Conservation (phyloP, 2,888 invertebrate genomes). For the Gastracanthus pulcherrimus region DNA sequence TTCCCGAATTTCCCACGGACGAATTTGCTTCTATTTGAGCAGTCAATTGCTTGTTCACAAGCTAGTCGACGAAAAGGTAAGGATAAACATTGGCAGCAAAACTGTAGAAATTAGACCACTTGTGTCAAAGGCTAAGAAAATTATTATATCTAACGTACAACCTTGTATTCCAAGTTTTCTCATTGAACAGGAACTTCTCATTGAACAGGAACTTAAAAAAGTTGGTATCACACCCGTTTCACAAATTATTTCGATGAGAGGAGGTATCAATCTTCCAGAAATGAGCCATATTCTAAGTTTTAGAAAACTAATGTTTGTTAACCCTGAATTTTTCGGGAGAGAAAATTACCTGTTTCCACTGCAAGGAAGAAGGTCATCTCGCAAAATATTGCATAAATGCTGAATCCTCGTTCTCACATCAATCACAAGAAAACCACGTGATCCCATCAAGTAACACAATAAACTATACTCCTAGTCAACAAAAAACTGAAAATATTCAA, state of each 20-base stretch:
- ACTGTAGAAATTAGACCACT: background rate
- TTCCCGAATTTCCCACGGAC: background rate
- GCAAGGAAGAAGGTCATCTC: background rate
- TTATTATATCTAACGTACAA: background rate
- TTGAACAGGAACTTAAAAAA: background rate
- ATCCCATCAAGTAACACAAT: too few relatives aligned
- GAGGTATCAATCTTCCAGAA: constrained; percentile 3
- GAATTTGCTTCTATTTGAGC: background rate
- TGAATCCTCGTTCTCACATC: background rate
- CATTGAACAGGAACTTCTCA: too few relatives aligned
- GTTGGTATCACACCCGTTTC: background rate
- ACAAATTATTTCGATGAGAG: constrained; percentile 1
- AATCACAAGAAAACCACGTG: background rate
- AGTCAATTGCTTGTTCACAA: background rate
- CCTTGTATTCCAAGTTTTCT: background rate
- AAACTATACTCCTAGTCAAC: too few relatives aligned
- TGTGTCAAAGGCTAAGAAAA: background rate
- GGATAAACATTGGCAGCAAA: background rate
- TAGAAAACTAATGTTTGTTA: constrained; percentile 24
- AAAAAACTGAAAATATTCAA: too few relatives aligned
- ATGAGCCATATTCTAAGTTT: constrained; percentile 28
- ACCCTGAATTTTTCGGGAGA: background rate
- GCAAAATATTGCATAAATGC: background rate
- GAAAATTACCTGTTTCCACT: background rate
- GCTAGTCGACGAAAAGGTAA: background rate